phyloP scores from a whole-genome alignment of 2,113 vertebrate genomes.

The Xiphophorus maculatus region DNA sequence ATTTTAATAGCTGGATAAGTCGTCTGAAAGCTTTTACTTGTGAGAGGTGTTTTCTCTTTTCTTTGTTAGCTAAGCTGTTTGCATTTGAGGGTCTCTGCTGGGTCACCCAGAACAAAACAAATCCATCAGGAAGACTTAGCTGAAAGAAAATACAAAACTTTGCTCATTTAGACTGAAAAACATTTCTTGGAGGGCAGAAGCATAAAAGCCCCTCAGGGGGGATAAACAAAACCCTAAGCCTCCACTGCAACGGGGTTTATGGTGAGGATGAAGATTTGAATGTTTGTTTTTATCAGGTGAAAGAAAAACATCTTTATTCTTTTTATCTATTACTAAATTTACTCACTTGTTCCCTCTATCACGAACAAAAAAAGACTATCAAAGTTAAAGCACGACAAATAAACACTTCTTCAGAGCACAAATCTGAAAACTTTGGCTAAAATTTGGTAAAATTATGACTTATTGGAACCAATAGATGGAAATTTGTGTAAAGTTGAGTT shows the following conservation, averaged over 20 bases:
- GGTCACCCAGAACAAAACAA: not conserved
- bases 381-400: no score
- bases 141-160: not conserved
- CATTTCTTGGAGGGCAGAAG: not conserved
- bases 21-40: not conserved
- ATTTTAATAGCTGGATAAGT: no score
- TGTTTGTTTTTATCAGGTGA: not conserved
- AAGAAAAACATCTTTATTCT: no score
- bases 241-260: not conserved
- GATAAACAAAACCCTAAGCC: no score
- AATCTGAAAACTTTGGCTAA: no score
- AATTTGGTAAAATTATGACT: no score
- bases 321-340: no score
- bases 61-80: not conserved
- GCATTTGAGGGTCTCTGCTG: not conserved
- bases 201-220: not conserved
- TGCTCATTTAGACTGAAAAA: not conserved
- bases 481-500: no score
- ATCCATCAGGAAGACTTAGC: not conserved
- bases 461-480: no score
- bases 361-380: no score
- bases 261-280: not conserved
- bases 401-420: no score
- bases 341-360: no score
- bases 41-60: not conserved